These are phyloP conservation scores for Trachymyrmex septentrionalis DNA, from an alignment of 1,140 invertebrate species.

Conservation along the genomic window DNA sequence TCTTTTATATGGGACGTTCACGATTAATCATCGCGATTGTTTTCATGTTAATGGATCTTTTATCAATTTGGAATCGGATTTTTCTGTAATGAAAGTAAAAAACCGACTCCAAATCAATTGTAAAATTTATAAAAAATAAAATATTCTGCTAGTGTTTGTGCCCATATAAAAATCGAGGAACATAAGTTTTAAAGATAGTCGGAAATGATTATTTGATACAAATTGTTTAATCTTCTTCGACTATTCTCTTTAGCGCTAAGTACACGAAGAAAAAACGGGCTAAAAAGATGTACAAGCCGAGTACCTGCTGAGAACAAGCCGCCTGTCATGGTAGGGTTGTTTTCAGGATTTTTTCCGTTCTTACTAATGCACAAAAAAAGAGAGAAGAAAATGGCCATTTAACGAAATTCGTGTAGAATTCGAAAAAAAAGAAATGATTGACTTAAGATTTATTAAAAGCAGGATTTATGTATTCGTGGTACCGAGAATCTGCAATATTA, in stretches of 20 bases:
- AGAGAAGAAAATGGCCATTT: background rate
- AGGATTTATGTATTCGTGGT: constrained; percentile 14
- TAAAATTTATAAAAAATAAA: constrained; percentile 10
- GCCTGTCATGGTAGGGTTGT: constrained; percentile 45
- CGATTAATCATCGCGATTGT: too few relatives aligned
- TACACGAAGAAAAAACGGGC: constrained; percentile 34
- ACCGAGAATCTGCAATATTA: background rate
- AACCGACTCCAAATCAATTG: background rate
- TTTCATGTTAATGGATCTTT: constrained; percentile 8
- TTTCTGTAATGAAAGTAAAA: background rate
- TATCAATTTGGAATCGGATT: background rate
- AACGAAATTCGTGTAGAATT: background rate
- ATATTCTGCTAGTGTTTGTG: background rate
- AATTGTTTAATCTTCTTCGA: constrained; percentile 34
- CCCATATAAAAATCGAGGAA: background rate
- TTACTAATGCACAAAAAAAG: constrained; percentile 31
- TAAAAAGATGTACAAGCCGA: constrained; percentile 55
- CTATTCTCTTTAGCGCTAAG: constrained; percentile 45
- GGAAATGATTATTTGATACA: background rate
- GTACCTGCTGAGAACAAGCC: constrained; percentile 51
- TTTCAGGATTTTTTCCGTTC: constrained; percentile 26
- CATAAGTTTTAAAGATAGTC: constrained; percentile 9
- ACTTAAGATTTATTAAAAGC: background rate
- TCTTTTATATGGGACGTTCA: background rate
- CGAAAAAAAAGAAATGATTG: background rate